Evolutionary conservation across 2,797 vertebrate species (phyloP).

Genomic region (Falco berigora): DNA sequence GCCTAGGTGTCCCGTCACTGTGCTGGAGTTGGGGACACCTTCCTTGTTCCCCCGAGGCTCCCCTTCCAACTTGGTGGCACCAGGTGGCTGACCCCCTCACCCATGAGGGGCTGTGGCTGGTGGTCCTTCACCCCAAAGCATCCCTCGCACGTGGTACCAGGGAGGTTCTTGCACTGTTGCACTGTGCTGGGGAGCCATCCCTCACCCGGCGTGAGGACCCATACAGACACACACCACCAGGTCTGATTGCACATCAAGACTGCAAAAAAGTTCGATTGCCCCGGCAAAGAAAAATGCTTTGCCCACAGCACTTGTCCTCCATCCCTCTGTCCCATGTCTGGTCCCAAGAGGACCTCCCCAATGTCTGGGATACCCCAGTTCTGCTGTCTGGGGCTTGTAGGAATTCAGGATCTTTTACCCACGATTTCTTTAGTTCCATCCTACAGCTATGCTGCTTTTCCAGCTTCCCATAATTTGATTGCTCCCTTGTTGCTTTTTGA

Average conservation of each 20-base stretch:
- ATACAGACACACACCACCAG: fast-evolving
- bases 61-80: neutral
- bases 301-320: neutral
- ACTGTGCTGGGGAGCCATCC: fast-evolving
- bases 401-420: neutral
- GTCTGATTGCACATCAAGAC: fast-evolving
- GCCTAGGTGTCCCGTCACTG: fast-evolving
- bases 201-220: neutral
- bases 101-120: fast-evolving
- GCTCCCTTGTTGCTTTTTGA: slow-evolving; percentile 1
- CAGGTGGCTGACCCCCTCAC: neutral
- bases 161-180: fast-evolving
- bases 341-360: fast-evolving
- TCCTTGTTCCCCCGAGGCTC: neutral
- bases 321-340: fast-evolving
- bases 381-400: neutral
- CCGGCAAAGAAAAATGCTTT: neutral
- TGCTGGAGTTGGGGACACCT: neutral
- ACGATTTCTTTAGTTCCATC: neutral
- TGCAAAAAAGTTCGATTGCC: neutral
- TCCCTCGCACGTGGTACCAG: fast-evolving
- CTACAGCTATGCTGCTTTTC: neutral
- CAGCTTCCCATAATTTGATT: neutral
- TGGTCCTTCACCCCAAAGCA: neutral
- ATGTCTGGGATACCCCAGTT: neutral